A percentile compares a stretch with the other conserved stretches of the same genome.
phyloP scores from a whole-genome alignment of 2,888 invertebrate genomes.

The Cephus runcator region DNA sequence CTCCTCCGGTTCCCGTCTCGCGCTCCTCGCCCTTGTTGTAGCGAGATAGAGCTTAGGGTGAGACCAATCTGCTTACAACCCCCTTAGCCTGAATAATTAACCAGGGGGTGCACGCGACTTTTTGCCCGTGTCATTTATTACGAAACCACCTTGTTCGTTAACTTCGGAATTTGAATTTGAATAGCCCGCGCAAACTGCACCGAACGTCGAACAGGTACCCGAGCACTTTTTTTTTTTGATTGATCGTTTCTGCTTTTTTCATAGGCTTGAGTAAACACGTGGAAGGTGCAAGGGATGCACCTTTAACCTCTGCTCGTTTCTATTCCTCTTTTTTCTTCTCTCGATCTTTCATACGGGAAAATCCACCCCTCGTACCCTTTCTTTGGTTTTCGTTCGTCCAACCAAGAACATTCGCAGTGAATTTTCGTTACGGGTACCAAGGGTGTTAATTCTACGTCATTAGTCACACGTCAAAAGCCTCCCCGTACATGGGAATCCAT shows the following conservation, averaged over 20 bases:
- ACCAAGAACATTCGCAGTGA: background rate
- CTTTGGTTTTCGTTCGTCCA: background rate
- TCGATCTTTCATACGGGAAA: background rate
- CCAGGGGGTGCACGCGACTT: slow-evolving; percentile 51
- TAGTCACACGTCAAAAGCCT: slow-evolving; percentile 41
- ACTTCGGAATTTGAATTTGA: slow-evolving; percentile 57
- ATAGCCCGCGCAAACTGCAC: slow-evolving; percentile 15
- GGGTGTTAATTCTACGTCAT: slow-evolving; percentile 45
- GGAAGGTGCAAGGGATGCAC: background rate
- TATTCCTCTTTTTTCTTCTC: background rate
- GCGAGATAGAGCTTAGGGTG: slow-evolving; percentile 58
- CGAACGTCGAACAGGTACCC: background rate
- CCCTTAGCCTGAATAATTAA: slow-evolving; percentile 65
- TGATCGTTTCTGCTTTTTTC: background rate
- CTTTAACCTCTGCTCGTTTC: background rate
- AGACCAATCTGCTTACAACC: slow-evolving; percentile 64
- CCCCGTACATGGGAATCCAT: slow-evolving; percentile 10
- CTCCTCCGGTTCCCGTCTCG: slow-evolving; percentile 1
- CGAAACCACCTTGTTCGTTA: slow-evolving; percentile 59
- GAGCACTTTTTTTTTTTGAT: background rate
- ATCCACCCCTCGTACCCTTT: background rate
- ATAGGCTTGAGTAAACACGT: background rate
- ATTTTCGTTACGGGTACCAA: background rate
- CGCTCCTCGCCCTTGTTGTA: slow-evolving; percentile 41
- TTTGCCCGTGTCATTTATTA: slow-evolving; percentile 59